phyloP scores from a whole-genome alignment of 2,113 vertebrate species.

The Neodontobutis hainanensis region DNA sequence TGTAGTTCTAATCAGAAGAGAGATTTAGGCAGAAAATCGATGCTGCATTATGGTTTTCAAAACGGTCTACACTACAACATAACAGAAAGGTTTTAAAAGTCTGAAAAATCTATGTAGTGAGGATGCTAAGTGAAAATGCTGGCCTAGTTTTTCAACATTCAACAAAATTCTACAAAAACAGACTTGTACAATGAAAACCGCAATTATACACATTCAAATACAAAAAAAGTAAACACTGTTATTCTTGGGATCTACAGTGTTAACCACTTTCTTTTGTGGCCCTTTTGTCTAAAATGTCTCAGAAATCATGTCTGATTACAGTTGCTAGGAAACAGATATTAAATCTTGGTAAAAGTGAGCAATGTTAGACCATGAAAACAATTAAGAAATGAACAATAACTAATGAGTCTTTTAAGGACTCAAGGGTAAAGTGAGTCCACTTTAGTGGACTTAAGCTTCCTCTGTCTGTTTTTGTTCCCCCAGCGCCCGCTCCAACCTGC shows the following conservation, averaged over 20 bases:
- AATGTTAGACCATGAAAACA: not conserved
- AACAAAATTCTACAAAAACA: too few species aligned
- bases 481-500: constrained; percentile 24
- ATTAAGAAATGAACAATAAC: constrained; percentile 9
- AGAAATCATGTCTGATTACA: constrained; percentile 17
- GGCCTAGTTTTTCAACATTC: too few species aligned
- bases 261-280: constrained; percentile 1
- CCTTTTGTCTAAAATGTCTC: not conserved
- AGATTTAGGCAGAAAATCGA: too few species aligned
- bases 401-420: constrained; percentile 34
- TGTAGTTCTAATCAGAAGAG: too few species aligned
- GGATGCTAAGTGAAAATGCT: too few species aligned
- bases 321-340: constrained; percentile 77
- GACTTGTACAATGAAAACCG: too few species aligned
- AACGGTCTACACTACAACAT: too few species aligned
- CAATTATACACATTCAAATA: too few species aligned
- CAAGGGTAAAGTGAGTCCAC: constrained; percentile 29
- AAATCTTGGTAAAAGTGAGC: constrained; percentile 33
- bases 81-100: too few species aligned
- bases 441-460: constrained; percentile 26
- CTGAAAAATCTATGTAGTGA: too few species aligned
- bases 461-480: constrained; percentile 40
- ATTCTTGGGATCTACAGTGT: too few species aligned
- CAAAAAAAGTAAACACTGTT: not conserved
- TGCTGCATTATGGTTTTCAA: too few species aligned